Base-by-base conservation (phyloP, 2,797 vertebrate species). In the Enteromius mattozi region DNA sequence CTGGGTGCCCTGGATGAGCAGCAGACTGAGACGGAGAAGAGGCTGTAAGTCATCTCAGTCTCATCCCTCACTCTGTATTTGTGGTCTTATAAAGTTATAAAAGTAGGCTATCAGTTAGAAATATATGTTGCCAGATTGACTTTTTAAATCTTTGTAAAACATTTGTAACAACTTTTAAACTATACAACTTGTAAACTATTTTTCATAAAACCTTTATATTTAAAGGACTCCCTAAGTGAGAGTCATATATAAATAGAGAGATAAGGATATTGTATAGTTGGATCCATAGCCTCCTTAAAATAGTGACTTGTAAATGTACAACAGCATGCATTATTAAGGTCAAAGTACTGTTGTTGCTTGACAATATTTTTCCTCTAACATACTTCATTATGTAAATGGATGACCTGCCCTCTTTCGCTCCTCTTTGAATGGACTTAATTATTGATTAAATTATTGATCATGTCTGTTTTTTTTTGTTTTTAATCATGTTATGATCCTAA, bases 1-100 rank as follows among this genome's bases (percentile, higher is more conserved):
- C 30, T 96, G 97, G 97, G 96, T 96, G 27, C 95, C 96, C 6
- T 94, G 95, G 87, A 90, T 95, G 92, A 91, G 92, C 70, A 93
- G 91, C 80, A 74, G 92, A 70, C 90, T 95, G 88, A 95, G 91
- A 88, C 92, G 88, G 47, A 93, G 96, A 81, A 92, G 96, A 92
- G 96, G 96, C 87, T 97, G 97, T 97, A 93, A 97, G 96, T 96
- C 76, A 72, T 82, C 54, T 65, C 27, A 56, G 35, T 86, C 80
- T 71, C 27, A 74, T n/a, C 42, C 47, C 51, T 40, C 72, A 69
- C 2, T 2, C 56, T 30, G 12, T 51, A 21, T 61, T 56, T 12
- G 37, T 13, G 56, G 4, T n/a, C 49, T 35, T 79, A 13, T 1
- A 24, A 30, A 12, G 4, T 10, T 63, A 7, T 78, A 24, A 45